Percentiles rank a stretch among this genome's conserved stretches.
phyloP scores from a whole-genome alignment of 1,140 invertebrate genomes.

The Sminthurides bifidus region DNA sequence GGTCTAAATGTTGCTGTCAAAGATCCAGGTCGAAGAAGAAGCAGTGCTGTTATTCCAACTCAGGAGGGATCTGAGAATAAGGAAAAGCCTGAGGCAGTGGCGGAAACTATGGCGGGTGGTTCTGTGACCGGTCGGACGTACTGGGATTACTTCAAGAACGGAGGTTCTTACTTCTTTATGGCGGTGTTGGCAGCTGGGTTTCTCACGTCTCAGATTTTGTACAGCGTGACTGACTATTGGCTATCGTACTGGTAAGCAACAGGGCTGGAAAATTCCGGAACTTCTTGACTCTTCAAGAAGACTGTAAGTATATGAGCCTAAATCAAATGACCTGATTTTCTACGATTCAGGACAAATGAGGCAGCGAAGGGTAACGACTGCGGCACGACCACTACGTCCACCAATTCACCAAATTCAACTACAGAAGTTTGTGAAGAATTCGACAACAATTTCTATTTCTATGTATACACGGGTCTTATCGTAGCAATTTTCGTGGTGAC shows the following conservation, averaged over 20 bases:
- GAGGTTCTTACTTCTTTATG: slow-evolving; percentile 12
- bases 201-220: slow-evolving; percentile 9
- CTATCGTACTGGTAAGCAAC: slow-evolving; percentile 16
- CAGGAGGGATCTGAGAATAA: background rate
- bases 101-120: slow-evolving; percentile 23
- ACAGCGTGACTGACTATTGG: slow-evolving; percentile 17
- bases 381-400: no score
- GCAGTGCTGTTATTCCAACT: background rate
- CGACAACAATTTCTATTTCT: slow-evolving; percentile 5
- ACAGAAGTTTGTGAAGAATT: no score
- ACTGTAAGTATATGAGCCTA: no score
- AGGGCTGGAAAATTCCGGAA: no score
- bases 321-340: background rate
- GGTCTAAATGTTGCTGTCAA: background rate
- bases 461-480: slow-evolving; percentile 20
- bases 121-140: slow-evolving; percentile 18
- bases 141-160: slow-evolving; percentile 18
- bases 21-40: background rate
- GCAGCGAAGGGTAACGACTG: no score
- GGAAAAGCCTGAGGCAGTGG: slow-evolving; percentile 5
- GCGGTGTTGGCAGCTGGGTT: slow-evolving; percentile 11
- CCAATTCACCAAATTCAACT: background rate
- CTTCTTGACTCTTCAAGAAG: no score
- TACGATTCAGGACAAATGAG: background rate
- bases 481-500: slow-evolving; percentile 13